A percentile compares a stretch with the other conserved stretches of the same genome.
Evolutionary conservation across 2,888 invertebrate species (phyloP).

Genomic region (Mythimna loreyi): DNA sequence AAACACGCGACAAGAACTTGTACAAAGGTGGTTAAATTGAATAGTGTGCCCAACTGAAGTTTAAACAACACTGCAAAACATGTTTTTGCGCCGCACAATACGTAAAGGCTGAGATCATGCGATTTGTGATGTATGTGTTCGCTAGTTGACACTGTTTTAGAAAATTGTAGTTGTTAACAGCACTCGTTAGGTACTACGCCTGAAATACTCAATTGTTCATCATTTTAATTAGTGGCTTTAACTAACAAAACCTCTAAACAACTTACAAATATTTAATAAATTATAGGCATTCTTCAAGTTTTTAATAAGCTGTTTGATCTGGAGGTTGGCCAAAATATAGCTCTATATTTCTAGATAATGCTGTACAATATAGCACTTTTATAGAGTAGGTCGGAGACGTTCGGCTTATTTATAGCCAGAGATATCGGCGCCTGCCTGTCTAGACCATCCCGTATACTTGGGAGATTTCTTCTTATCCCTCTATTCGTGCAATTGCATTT

Average conservation of each 20-base stretch:
- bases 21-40: slow-evolving; percentile 29
- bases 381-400: slow-evolving; percentile 72
- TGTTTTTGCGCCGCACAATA: slow-evolving; percentile 71
- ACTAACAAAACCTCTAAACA: slow-evolving; percentile 19
- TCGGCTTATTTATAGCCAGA: slow-evolving; percentile 75
- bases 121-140: slow-evolving; percentile 63
- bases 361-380: slow-evolving; percentile 64
- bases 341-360: slow-evolving; percentile 62
- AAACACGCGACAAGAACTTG: slow-evolving; percentile 28
- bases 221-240: slow-evolving; percentile 45
- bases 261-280: slow-evolving; percentile 7
- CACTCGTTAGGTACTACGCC: slow-evolving; percentile 48
- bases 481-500: slow-evolving; percentile 56
- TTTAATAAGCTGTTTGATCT: slow-evolving; percentile 43
- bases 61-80: slow-evolving; percentile 59
- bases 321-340: slow-evolving; percentile 72
- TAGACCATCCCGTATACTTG: slow-evolving; percentile 77
- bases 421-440: slow-evolving; percentile 80
- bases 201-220: slow-evolving; percentile 61
- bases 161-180: slow-evolving; percentile 34
- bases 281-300: slow-evolving; percentile 43
- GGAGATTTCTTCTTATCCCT: slow-evolving; percentile 71
- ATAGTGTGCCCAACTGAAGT: slow-evolving; percentile 24
- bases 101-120: slow-evolving; percentile 65
- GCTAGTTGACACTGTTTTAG: slow-evolving; percentile 65